Base-by-base conservation (phyloP, 2,113 vertebrate species). In the Tretioscincus oriximinensis region DNA sequence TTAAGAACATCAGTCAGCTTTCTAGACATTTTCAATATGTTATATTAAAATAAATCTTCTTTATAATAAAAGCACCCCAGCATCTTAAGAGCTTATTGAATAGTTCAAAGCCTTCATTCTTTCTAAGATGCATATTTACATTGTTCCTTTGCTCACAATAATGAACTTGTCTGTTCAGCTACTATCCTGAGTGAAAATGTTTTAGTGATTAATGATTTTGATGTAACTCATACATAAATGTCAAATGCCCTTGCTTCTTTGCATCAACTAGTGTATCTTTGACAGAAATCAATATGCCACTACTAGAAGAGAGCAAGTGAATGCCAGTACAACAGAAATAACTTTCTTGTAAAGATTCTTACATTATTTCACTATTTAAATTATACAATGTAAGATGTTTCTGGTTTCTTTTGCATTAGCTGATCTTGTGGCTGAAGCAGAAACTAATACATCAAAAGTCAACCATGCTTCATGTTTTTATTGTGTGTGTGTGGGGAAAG, bases 1-100 rank as follows among this genome's bases (percentile, higher is more conserved):
- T 87, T 79, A 77, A 1, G 0, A 84, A 70, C 1, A 28, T 72
- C 66, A 75, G 28, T 68, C 54, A 69, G 71, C 85, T 85, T 35
- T 88, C 49, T 18, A 47, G 66, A 24, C 60, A 49, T 78, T 73
- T 60, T 9, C 76, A 58, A 77, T 49, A 49, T 9, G 26, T 26
- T 69, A n/a, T 81, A 61, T 54, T 76, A 47, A 14, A 81, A 74
- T 74, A 41, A 54, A 65, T 58, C 2, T 73, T 58, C 2, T 73
- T 54, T 67, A 74, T 28, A n/a, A 24, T 51, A 47, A 68, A 28
- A 31, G 29, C 41, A 64, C 29, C 45, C 35, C 68, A 49, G 63
- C 29, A 7, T 20, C 26, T 81, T 61, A 63, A 76, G 73, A 81
- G 51, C 14, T 65, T 47, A 49, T 69, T 69, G 65, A 61, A 45